Evolutionary conservation across 1,140 invertebrate species (phyloP).

Genomic region (Pteromalus puparum): DNA sequence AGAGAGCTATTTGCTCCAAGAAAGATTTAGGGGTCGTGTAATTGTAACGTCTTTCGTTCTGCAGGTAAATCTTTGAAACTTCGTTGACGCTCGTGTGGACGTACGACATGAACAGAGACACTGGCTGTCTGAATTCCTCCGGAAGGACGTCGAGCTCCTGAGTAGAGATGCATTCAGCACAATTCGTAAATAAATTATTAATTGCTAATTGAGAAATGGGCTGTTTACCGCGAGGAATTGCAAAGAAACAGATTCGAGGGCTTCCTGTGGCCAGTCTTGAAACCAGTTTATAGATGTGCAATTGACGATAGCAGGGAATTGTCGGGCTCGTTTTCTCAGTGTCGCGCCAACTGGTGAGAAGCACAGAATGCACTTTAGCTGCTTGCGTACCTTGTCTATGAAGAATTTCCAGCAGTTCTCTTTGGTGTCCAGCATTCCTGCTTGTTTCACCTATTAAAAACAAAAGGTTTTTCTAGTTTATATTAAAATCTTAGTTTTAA

Average conservation of each 20-base stretch:
- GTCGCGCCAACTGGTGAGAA: constrained; percentile 95
- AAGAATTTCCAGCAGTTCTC: constrained; percentile 98
- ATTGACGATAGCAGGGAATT: constrained; percentile 96
- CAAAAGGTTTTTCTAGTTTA: not conserved
- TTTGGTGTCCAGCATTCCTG: constrained; percentile 88
- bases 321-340: constrained; percentile 87
- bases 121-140: constrained; percentile 68
- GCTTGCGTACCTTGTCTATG: constrained; percentile 89
- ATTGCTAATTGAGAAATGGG: not conserved
- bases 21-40: constrained; percentile 98
- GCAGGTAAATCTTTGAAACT: constrained; percentile 87
- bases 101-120: constrained; percentile 93
- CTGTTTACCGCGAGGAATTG: constrained; percentile 81
- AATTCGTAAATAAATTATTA: not conserved
- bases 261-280: constrained; percentile 95
- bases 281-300: constrained; percentile 97
- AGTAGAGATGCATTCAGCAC: not conserved
- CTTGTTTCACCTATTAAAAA: constrained; percentile 78
- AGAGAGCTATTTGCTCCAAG: constrained; percentile 94
- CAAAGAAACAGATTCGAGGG: constrained; percentile 90
- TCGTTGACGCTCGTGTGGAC: constrained; percentile 93
- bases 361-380: constrained; percentile 87
- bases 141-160: constrained; percentile 67
- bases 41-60: constrained; percentile 94
- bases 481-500: not conserved